phyloP scores from a whole-genome alignment of 1,140 invertebrate genomes.

The Halyomorpha halys region DNA sequence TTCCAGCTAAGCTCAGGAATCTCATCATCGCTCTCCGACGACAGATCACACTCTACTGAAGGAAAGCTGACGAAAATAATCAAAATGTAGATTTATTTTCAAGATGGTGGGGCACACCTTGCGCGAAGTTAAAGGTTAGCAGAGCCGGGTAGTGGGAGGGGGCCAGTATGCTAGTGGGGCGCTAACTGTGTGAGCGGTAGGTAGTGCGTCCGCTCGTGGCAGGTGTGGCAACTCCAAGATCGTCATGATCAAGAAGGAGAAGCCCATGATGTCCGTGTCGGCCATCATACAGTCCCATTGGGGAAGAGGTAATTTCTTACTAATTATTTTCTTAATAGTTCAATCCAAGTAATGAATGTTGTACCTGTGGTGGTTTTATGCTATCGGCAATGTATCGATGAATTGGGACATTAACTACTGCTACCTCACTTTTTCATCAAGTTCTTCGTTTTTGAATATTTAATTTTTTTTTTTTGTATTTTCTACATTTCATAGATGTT shows the following conservation, averaged over 20 bases:
- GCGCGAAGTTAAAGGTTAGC: slow-evolving; percentile 7
- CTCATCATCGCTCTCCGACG: too few relatives aligned
- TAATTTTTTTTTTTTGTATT: too few relatives aligned
- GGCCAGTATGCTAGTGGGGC: slow-evolving; percentile 15
- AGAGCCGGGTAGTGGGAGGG: not conserved
- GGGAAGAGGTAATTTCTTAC: slow-evolving; percentile 1
- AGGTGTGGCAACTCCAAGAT: not conserved
- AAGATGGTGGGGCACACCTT: slow-evolving; percentile 9
- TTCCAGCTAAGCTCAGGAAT: too few relatives aligned
- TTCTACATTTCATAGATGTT: too few relatives aligned
- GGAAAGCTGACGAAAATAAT: slow-evolving; percentile 7
- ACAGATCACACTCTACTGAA: not conserved
- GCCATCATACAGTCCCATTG: slow-evolving; percentile 51
- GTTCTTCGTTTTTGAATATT: too few relatives aligned
- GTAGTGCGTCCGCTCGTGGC: slow-evolving; percentile 11
- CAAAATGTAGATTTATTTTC: slow-evolving; percentile 6
- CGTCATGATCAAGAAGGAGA: slow-evolving; percentile 69
- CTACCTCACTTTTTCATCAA: too few relatives aligned
- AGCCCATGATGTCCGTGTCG: slow-evolving; percentile 71
- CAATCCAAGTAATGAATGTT: not conserved
- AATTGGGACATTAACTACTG: not conserved
- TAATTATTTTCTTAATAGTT: not conserved
- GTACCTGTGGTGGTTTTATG: not conserved
- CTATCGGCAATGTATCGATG: not conserved
- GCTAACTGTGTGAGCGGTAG: not conserved